Evolutionary conservation across 2,888 invertebrate genomes (phyloP).

Genomic region (Clepsis dumicolana): DNA sequence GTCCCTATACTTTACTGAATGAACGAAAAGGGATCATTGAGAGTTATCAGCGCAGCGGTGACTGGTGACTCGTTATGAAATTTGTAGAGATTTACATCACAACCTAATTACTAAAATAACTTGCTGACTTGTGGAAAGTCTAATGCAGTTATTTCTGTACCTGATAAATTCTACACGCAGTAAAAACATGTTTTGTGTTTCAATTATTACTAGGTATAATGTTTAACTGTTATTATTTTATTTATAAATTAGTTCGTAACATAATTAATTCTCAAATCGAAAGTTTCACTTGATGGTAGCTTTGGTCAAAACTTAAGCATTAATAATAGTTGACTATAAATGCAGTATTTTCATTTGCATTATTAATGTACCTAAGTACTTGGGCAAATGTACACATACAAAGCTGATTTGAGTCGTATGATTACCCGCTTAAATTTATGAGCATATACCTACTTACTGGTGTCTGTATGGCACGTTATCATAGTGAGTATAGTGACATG

Average conservation of each 20-base stretch:
- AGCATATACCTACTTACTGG: too few species aligned
- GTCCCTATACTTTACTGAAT: background rate
- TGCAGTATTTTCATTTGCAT: constrained; percentile 1
- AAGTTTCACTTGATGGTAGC: background rate
- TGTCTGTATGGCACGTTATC: too few species aligned
- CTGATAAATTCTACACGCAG: background rate
- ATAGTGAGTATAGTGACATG: too few species aligned
- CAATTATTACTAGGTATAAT: too few species aligned
- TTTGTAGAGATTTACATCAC: constrained; percentile 3
- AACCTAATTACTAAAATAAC: constrained; percentile 23
- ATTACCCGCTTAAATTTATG: background rate
- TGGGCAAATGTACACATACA: background rate
- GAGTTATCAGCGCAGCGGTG: background rate
- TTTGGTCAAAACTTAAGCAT: too few species aligned
- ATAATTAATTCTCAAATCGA: background rate
- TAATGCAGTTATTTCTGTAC: background rate
- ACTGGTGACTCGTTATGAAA: background rate
- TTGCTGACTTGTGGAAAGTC: constrained; percentile 4
- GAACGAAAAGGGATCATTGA: too few species aligned
- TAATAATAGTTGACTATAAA: background rate
- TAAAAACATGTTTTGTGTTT: too few species aligned
- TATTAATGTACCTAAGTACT: constrained; percentile 3
- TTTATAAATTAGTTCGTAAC: too few species aligned
- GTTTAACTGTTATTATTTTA: too few species aligned
- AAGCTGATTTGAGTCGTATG: constrained; percentile 1